Evolutionary conservation across 2,888 invertebrate genomes (phyloP), one percentile per base, ranked within the genome.

Genomic region (Bombylius discolor): DNA sequence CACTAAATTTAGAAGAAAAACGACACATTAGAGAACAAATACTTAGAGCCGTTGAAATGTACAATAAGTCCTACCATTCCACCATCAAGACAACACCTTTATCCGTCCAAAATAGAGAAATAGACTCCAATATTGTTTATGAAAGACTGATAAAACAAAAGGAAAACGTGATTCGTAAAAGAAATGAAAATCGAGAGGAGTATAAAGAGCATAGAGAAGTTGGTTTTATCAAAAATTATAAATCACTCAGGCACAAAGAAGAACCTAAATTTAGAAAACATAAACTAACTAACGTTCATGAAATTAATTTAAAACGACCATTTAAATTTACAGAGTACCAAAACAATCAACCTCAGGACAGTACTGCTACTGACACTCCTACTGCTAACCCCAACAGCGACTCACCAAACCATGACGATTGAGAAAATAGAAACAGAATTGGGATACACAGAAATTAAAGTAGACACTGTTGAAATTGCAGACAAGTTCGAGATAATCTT

Each of bases 1-100:
- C 47, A 13, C 12, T 52, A 32, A 52, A 52, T 36, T 33, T 52
- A 47, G 52, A 52, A 56, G 56, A 56, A 39, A 52, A 52, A 47
- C 23, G 7, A 31, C 48, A 4, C n/a, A 48, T 33, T 7, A 36
- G 34, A 36, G 34, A 7, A 36, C 34, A 36, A 36, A 36, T 36
- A 36, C 7, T n/a, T n/a, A n/a, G n/a, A n/a, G n/a, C 34, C 7
- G 4, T 36, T 4, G 34, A 36, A 36, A 36, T 48, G 1, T 48
- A 48, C 33, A 48, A 48, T 34, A 33, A 9, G 5, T 34, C 33
- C 12, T 48, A 33, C 12, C 48, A 48, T 48, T 48, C 48, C 7
- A n/a, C 48, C 8, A 48, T 48, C 5, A 34, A 33, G 34, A 23
- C 33, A 8, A 44, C 44, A 5, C 12, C 44, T 11, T n/a, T 44